phyloP scores from a whole-genome alignment of 2,113 vertebrate genomes.

The Silurus glanis region DNA sequence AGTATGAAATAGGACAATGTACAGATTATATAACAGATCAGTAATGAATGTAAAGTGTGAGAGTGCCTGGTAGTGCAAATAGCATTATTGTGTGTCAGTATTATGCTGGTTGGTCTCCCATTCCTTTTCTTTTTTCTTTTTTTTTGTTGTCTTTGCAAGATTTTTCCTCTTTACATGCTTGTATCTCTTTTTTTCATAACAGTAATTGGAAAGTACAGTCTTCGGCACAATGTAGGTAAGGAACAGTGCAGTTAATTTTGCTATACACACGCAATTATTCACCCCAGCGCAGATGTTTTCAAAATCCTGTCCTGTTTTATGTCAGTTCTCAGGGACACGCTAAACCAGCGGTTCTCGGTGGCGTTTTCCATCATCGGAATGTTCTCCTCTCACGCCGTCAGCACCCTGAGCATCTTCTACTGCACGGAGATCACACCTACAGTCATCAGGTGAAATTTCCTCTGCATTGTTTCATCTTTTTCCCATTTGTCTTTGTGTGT shows the following conservation, averaged over 20 bases:
- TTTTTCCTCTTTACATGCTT: neutral
- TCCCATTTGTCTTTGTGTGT: neutral
- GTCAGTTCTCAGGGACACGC: slow-evolving; percentile 86
- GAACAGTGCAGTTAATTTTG: neutral
- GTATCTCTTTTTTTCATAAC: slow-evolving; percentile 45
- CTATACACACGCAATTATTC: neutral
- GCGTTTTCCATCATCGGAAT: slow-evolving; percentile 96
- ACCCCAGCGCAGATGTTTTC: neutral
- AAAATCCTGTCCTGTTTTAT: neutral
- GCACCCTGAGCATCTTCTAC: slow-evolving; percentile 95
- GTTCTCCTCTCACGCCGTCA: slow-evolving; percentile 95
- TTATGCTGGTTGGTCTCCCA: neutral
- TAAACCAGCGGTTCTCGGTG: slow-evolving; percentile 93
- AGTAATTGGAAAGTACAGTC: slow-evolving; percentile 98
- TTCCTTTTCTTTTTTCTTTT: neutral
- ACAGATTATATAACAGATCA: too few relatives aligned
- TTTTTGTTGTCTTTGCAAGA: too few relatives aligned
- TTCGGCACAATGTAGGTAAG: slow-evolving; percentile 90
- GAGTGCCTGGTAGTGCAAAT: too few relatives aligned
- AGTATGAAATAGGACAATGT: too few relatives aligned
- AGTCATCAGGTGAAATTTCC: slow-evolving; percentile 81
- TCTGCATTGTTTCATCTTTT: neutral
- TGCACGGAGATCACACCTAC: slow-evolving; percentile 97
- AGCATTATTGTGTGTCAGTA: too few relatives aligned
- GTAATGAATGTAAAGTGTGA: too few relatives aligned